Percentiles rank a stretch among this genome's conserved stretches.
phyloP scores from a whole-genome alignment of 2,888 invertebrate genomes.

The Dyspetes luteomarginatus region DNA sequence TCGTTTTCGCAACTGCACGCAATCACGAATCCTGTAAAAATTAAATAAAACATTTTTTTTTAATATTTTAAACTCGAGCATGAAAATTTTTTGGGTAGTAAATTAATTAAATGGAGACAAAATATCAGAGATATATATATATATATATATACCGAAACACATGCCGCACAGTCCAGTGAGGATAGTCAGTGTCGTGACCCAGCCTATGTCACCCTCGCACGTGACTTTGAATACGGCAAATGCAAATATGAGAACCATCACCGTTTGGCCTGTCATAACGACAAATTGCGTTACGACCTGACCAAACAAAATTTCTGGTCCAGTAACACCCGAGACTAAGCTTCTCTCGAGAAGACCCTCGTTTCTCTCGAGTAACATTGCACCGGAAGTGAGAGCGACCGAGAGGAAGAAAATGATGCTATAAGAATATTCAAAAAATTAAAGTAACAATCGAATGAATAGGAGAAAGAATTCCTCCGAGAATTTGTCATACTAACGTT shows the following conservation, averaged over 20 bases:
- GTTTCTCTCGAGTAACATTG: constrained; percentile 94
- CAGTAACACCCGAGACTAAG: constrained; percentile 91
- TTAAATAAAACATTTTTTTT: not conserved
- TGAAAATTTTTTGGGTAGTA: constrained; percentile 17
- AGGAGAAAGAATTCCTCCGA: constrained; percentile 5
- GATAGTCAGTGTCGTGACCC: constrained; percentile 90
- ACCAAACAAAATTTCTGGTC: constrained; percentile 93
- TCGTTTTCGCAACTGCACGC: constrained; percentile 92
- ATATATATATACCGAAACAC: constrained; percentile 90
- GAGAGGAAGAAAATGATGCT: constrained; percentile 97
- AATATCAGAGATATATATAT: constrained; percentile 1
- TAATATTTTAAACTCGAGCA: no score
- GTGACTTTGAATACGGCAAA: constrained; percentile 92
- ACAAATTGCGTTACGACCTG: constrained; percentile 95
- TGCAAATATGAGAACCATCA: constrained; percentile 91
- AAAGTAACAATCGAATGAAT: not conserved
- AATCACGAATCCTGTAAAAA: constrained; percentile 89
- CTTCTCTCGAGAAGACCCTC: constrained; percentile 96
- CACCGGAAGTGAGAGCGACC: constrained; percentile 95
- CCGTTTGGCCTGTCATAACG: constrained; percentile 93
- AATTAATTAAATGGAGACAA: constrained; percentile 5
- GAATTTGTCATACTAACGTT: constrained; percentile 86
- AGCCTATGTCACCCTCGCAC: constrained; percentile 89
- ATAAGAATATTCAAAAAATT: constrained; percentile 71
- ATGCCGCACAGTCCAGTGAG: constrained; percentile 96